These are phyloP conservation scores for Thrips palmi DNA, from an alignment of 1,140 invertebrate species.

Conservation along the genomic window DNA sequence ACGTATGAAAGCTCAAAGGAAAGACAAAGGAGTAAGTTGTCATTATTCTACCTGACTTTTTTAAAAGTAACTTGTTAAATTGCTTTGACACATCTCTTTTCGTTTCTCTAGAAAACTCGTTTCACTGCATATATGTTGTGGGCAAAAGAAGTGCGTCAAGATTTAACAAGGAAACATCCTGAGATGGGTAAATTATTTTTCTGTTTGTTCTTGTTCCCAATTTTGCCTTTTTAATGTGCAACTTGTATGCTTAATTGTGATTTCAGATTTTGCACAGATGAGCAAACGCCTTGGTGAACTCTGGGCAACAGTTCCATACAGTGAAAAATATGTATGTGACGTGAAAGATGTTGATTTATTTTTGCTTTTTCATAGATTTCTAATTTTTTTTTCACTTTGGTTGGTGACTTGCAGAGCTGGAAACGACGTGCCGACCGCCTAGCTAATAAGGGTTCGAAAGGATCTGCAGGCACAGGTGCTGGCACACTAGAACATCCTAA, in stretches of 20 bases:
- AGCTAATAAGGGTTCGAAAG: conserved; percentile 36
- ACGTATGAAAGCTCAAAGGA: conserved; percentile 46
- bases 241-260: conserved; percentile 11
- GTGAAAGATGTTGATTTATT: no score
- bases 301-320: conserved; percentile 53
- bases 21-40: conserved; percentile 48
- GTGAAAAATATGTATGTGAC: conserved; percentile 25
- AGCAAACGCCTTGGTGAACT: conserved; percentile 65
- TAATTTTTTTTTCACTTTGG: conserved; percentile 3
- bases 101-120: conserved; percentile 40
- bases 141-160: conserved; percentile 62
- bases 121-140: conserved; percentile 82
- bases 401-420: conserved; percentile 39
- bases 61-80: conserved; percentile 4
- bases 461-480: no score
- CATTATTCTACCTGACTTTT: conserved; percentile 10
- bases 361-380: neutral
- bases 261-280: conserved; percentile 54
- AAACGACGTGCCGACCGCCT: conserved; percentile 52
- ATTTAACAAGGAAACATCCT: conserved; percentile 47
- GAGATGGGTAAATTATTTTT: conserved; percentile 40
- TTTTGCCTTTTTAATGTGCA: conserved; percentile 2
- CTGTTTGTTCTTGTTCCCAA: conserved; percentile 21
- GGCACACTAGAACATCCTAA: no score
- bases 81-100: conserved; percentile 9